These are phyloP conservation scores for Pseudorhombus dupliciocellatus DNA, from an alignment of 2,113 vertebrate species.

Conservation along the genomic window DNA sequence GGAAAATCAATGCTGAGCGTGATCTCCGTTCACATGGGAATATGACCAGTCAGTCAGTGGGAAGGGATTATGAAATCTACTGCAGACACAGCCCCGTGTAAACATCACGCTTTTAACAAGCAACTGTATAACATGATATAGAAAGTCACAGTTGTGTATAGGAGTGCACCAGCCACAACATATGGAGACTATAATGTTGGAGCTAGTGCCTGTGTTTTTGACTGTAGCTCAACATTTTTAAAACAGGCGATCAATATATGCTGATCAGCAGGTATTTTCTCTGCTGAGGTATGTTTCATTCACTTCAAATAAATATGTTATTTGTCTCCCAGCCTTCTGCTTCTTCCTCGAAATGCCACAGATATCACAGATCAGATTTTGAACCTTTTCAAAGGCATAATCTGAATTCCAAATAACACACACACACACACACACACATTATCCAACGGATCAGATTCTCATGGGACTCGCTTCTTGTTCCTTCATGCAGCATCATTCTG, in stretches of 20 bases:
- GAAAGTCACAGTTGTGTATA: neutral
- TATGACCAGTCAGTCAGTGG: neutral
- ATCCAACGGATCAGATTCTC: neutral
- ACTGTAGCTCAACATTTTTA: neutral
- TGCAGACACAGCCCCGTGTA: neutral
- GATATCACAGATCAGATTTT: too few relatives aligned
- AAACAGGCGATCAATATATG: neutral
- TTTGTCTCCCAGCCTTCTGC: too few relatives aligned
- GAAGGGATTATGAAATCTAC: neutral
- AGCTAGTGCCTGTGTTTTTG: neutral
- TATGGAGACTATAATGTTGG: neutral
- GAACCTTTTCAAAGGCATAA: too few relatives aligned
- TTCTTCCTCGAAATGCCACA: too few relatives aligned
- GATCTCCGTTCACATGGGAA: neutral
- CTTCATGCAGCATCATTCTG: neutral
- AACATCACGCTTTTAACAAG: neutral
- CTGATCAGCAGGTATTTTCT: too few relatives aligned
- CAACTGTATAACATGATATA: neutral
- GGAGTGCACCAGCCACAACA: neutral
- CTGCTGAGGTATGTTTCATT: too few relatives aligned
- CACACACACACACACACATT: too few relatives aligned
- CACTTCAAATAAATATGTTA: too few relatives aligned
- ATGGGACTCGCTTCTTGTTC: neutral
- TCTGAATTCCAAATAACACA: too few relatives aligned
- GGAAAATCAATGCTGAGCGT: constrained; percentile 14